phyloP scores from a whole-genome alignment of 2,888 invertebrate species.

The Pollenia griseotomentosa region DNA sequence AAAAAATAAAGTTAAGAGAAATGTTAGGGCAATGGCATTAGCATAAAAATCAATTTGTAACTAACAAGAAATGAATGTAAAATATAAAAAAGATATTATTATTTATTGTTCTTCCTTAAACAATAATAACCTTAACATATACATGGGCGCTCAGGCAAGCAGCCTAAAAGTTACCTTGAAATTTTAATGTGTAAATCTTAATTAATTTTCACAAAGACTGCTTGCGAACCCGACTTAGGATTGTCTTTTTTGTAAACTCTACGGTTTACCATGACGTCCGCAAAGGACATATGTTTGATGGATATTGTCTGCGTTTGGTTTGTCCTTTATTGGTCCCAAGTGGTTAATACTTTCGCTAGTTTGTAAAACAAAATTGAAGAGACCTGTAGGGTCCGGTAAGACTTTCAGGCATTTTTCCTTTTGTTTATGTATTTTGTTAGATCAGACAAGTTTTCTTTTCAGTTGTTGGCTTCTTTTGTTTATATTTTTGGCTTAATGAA shows the following conservation, averaged over 20 bases:
- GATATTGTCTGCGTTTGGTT: too few species aligned
- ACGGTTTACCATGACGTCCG: too few species aligned
- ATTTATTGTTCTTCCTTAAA: slow-evolving; percentile 41
- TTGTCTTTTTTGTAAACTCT: too few species aligned
- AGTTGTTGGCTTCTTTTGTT: neutral
- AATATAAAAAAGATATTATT: slow-evolving; percentile 14
- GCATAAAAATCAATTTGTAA: slow-evolving; percentile 70
- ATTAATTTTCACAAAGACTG: too few species aligned
- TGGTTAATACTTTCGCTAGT: too few species aligned
- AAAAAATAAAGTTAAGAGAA: slow-evolving; percentile 23
- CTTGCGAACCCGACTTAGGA: too few species aligned
- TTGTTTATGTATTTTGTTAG: neutral
- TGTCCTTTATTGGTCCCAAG: too few species aligned
- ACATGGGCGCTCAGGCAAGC: neutral
- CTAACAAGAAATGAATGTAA: neutral
- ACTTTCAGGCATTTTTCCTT: neutral
- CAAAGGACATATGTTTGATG: too few species aligned
- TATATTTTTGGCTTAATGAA: slow-evolving; percentile 18
- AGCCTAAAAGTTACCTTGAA: neutral
- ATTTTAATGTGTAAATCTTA: neutral
- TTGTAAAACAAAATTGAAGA: too few species aligned
- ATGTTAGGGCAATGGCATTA: slow-evolving; percentile 60
- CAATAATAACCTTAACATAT: slow-evolving; percentile 12
- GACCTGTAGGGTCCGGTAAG: too few species aligned
- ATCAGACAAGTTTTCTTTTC: neutral